phyloP scores from a whole-genome alignment of 2,113 vertebrate genomes.

The Furnarius figulus region DNA sequence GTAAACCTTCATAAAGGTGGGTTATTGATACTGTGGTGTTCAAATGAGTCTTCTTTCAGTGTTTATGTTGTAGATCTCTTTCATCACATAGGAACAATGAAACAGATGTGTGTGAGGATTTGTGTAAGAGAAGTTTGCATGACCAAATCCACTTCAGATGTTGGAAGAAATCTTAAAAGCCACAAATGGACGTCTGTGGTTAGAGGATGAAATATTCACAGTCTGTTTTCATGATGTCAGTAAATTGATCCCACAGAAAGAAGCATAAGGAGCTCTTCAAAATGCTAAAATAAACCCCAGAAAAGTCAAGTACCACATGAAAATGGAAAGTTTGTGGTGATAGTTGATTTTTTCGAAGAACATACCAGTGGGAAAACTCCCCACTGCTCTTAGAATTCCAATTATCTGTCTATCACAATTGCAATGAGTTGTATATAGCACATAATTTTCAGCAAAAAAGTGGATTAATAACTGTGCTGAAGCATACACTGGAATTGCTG shows the following conservation, averaged over 20 bases:
- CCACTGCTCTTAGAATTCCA: neutral
- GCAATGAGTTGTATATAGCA: neutral
- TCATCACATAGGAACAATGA: neutral
- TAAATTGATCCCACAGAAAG: neutral
- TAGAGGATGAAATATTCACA: neutral
- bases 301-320: neutral
- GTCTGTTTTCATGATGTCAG: neutral
- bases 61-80: neutral
- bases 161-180: neutral
- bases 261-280: neutral
- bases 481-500: neutral
- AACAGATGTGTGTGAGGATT: neutral
- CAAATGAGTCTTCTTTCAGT: neutral
- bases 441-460: neutral
- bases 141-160: neutral
- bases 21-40: neutral
- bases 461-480: neutral
- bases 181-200: neutral
- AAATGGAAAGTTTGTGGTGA: neutral
- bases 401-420: neutral
- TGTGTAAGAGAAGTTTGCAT: neutral
- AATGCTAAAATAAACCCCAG: neutral
- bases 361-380: rapidly evolving
- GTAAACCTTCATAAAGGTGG: neutral
- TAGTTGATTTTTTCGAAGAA: neutral